These are phyloP conservation scores for Junonia oenone DNA, from an alignment of 2,888 invertebrate genomes.

Conservation along the genomic window DNA sequence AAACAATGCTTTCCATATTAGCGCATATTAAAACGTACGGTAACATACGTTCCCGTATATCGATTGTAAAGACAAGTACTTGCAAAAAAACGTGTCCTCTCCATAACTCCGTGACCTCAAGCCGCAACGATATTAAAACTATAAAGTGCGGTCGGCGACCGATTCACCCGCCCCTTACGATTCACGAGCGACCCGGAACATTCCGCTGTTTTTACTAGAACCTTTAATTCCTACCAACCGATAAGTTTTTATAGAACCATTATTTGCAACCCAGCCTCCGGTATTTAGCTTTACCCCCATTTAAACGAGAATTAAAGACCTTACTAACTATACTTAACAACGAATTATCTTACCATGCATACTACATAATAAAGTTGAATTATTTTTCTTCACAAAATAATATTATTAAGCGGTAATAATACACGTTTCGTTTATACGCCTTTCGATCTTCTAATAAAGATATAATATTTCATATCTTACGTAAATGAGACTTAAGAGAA, in stretches of 20 bases:
- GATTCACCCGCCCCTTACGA: slow-evolving; percentile 47
- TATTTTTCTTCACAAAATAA: too few species aligned
- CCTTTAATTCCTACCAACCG: slow-evolving; percentile 38
- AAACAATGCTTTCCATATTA: slow-evolving; percentile 17
- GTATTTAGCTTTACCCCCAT: slow-evolving; percentile 38
- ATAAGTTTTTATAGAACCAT: slow-evolving; percentile 30
- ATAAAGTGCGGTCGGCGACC: slow-evolving; percentile 68
- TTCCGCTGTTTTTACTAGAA: slow-evolving; percentile 44
- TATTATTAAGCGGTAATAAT: too few species aligned
- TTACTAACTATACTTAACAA: not conserved
- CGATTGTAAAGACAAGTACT: slow-evolving; percentile 47
- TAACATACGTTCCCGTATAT: slow-evolving; percentile 26
- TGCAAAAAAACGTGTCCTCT: slow-evolving; percentile 56
- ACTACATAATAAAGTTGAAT: too few species aligned
- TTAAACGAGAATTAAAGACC: slow-evolving; percentile 18
- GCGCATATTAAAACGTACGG: slow-evolving; percentile 14
- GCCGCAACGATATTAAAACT: slow-evolving; percentile 73
- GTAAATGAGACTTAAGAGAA: slow-evolving; percentile 34
- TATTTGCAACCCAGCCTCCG: slow-evolving; percentile 32
- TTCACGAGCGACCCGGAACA: slow-evolving; percentile 38
- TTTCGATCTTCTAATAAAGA: slow-evolving; percentile 13
- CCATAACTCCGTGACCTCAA: slow-evolving; percentile 57
- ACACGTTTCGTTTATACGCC: not conserved
- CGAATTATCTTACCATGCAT: too few species aligned
- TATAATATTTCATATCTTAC: slow-evolving; percentile 10